A percentile compares a stretch with the other conserved stretches of the same genome.
phyloP scores from a whole-genome alignment of 2,797 vertebrate genomes.

The Amazona finschi region DNA sequence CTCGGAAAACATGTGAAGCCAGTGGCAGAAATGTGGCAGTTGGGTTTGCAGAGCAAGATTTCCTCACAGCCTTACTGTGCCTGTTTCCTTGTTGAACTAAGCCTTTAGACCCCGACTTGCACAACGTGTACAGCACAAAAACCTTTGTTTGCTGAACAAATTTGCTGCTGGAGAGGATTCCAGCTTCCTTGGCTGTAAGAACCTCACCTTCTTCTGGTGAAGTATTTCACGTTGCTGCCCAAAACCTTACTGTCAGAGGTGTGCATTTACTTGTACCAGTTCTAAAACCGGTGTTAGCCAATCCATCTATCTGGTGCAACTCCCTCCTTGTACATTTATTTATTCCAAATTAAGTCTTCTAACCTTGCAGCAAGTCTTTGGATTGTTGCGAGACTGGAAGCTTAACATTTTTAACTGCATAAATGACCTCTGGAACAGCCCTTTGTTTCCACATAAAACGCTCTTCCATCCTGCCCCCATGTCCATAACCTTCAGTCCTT shows the following conservation, averaged over 20 bases:
- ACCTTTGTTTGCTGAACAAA: neutral
- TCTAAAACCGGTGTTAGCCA: neutral
- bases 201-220: neutral
- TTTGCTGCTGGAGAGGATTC: neutral
- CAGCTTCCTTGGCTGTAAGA: neutral
- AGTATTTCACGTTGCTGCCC: neutral
- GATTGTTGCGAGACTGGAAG: neutral
- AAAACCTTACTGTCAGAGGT: neutral
- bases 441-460: neutral
- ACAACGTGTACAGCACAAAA: neutral
- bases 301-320: neutral
- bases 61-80: neutral
- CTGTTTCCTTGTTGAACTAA: neutral
- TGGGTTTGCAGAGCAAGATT: neutral
- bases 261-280: neutral
- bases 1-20: rapidly evolving
- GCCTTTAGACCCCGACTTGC: neutral
- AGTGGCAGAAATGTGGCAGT: neutral
- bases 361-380: neutral
- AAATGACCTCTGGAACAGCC: neutral
- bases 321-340: neutral
- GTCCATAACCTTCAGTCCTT: neutral
- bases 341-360: neutral
- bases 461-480: neutral
- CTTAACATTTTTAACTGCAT: neutral